These are phyloP conservation scores for Tupiocoris notatus DNA, from an alignment of 2,888 invertebrate species.

Conservation along the genomic window DNA sequence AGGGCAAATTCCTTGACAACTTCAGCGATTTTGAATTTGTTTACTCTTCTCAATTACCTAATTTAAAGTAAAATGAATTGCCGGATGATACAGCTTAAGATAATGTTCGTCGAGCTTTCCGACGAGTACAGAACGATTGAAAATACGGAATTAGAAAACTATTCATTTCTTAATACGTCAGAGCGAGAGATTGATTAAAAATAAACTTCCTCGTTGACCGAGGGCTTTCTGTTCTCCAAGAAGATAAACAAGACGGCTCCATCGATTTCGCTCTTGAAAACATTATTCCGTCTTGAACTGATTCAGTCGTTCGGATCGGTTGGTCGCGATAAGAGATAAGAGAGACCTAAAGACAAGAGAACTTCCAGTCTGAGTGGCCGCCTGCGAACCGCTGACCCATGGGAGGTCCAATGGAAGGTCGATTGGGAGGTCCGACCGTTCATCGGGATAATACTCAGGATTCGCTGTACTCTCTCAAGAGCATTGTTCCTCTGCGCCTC, in stretches of 20 bases:
- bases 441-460: neutral
- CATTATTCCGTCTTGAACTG: neutral
- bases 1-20: too few relatives aligned
- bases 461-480: neutral
- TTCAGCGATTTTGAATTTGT: too few relatives aligned
- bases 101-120: too few relatives aligned
- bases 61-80: too few relatives aligned
- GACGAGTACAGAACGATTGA: too few relatives aligned
- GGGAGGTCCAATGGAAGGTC: neutral
- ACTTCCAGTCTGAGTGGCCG: neutral
- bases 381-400: neutral
- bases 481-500: neutral
- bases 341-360: neutral
- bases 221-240: too few relatives aligned
- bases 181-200: too few relatives aligned
- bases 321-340: neutral
- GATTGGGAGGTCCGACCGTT: neutral
- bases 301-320: neutral
- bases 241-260: neutral
- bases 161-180: too few relatives aligned
- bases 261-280: neutral
- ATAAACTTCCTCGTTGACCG: too few relatives aligned
- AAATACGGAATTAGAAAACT: too few relatives aligned
- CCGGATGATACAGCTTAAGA: too few relatives aligned
- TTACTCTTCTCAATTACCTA: too few relatives aligned